phyloP scores from a whole-genome alignment of 2,113 vertebrate genomes.

The Blennius ocellaris region DNA sequence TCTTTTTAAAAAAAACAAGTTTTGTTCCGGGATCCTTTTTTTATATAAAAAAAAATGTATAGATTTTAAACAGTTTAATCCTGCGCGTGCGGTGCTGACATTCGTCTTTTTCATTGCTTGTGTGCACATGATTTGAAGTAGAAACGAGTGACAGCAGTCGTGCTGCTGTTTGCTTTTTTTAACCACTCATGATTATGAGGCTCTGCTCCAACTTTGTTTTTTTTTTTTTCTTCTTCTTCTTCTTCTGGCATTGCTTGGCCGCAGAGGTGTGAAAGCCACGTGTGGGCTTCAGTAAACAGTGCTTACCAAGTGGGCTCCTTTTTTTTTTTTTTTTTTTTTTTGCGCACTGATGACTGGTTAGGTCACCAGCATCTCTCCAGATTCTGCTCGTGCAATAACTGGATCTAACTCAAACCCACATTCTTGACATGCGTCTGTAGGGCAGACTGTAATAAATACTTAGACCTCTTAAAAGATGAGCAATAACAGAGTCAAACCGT shows the following conservation, averaged over 20 bases:
- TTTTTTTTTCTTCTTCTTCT: not conserved
- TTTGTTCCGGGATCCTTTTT: conserved; percentile 2
- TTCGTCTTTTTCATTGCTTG: not conserved
- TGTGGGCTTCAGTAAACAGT: conserved; percentile 77
- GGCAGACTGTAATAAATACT: not conserved
- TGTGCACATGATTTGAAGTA: conserved; percentile 30
- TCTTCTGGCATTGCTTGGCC: conserved; percentile 33
- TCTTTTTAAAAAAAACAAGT: conserved; percentile 40
- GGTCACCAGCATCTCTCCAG: conserved; percentile 21
- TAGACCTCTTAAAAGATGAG: too few species aligned
- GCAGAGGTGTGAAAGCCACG: conserved; percentile 79
- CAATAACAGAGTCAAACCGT: not conserved
- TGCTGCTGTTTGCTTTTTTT: conserved; percentile 6
- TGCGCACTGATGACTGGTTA: conserved; percentile 7
- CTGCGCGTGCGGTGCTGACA: not conserved
- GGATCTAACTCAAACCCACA: conserved; percentile 38
- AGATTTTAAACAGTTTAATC: too few species aligned
- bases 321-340: not conserved
- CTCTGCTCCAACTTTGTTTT: conserved; percentile 49
- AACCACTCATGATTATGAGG: conserved; percentile 24
- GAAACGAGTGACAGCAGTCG: conserved; percentile 25
- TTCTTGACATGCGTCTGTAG: conserved; percentile 13
- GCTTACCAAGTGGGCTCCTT: conserved; percentile 30
- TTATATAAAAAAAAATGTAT: too few species aligned
- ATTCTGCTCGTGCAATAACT: conserved; percentile 38